Percentiles rank a stretch among this genome's conserved stretches.
Evolutionary conservation across 2,113 vertebrate species (phyloP).

Genomic region (Scomber japonicus): DNA sequence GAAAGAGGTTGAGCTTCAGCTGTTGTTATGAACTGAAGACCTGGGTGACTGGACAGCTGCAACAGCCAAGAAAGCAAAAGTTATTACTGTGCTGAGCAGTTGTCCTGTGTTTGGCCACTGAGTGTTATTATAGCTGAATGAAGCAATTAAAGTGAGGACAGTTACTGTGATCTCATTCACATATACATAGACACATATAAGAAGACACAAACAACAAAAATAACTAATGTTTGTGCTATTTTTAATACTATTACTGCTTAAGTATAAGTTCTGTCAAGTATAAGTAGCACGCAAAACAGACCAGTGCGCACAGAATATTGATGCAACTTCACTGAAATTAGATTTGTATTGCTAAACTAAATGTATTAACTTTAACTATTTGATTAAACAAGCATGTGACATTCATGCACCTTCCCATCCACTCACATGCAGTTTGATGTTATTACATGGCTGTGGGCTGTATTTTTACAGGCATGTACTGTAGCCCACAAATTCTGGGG

Average conservation of each 20-base stretch:
- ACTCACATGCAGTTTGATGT: slow-evolving; percentile 35
- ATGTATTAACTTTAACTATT: slow-evolving; percentile 27
- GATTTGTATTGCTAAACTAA: slow-evolving; percentile 26
- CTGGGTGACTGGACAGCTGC: slow-evolving; percentile 80
- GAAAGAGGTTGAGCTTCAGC: slow-evolving; percentile 76
- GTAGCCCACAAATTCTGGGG: slow-evolving; percentile 32
- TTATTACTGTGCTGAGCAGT: slow-evolving; percentile 78
- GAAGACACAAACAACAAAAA: not conserved
- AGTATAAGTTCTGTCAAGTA: not conserved
- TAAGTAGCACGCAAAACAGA: not conserved
- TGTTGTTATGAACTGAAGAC: slow-evolving; percentile 83
- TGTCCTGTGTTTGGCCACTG: slow-evolving; percentile 63
- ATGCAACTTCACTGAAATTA: slow-evolving; percentile 20
- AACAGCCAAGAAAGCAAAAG: slow-evolving; percentile 74
- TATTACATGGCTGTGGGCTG: slow-evolving; percentile 40
- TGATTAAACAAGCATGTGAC: slow-evolving; percentile 46
- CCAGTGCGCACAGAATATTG: not conserved
- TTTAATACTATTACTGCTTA: not conserved
- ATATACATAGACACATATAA: not conserved
- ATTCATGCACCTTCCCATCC: slow-evolving; percentile 22
- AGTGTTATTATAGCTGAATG: slow-evolving; percentile 54
- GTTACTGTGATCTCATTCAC: not conserved
- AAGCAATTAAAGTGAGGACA: slow-evolving; percentile 25
- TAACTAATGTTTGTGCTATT: no score
- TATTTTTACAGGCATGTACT: slow-evolving; percentile 44